phyloP scores from a whole-genome alignment of 2,888 invertebrate genomes.

The Sthenelais limicola region DNA sequence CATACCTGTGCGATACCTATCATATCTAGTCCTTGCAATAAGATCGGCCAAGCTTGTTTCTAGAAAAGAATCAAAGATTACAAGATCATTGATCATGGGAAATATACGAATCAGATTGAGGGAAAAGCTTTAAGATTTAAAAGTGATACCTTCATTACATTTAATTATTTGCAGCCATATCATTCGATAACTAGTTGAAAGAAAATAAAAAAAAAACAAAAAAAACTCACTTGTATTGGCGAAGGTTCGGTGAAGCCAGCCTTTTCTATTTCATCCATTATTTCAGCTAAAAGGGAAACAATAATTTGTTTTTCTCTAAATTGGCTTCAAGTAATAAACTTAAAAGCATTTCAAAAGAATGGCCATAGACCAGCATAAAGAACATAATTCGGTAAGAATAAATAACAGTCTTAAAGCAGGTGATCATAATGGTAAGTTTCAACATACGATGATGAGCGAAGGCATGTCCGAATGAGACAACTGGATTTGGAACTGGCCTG shows the following conservation, averaged over 20 bases:
- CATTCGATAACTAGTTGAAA: background rate
- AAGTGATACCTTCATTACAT: no score
- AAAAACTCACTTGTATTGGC: slow-evolving; percentile 79
- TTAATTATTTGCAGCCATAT: background rate
- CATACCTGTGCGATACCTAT: slow-evolving; percentile 92
- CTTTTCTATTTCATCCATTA: slow-evolving; percentile 84
- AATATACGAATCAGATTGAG: no score
- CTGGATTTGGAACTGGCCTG: slow-evolving; percentile 81
- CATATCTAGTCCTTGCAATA: slow-evolving; percentile 90
- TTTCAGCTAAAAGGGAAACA: slow-evolving; percentile 77
- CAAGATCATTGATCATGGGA: background rate
- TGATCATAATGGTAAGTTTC: background rate
- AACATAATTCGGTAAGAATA: background rate
- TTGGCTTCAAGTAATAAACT: background rate
- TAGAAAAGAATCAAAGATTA: slow-evolving; percentile 78
- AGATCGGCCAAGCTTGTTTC: slow-evolving; percentile 93
- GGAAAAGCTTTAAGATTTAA: no score
- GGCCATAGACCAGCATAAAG: background rate
- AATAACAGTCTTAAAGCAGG: background rate
- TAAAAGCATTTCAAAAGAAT: background rate
- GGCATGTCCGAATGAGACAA: slow-evolving; percentile 86
- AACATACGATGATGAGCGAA: slow-evolving; percentile 80
- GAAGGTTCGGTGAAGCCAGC: slow-evolving; percentile 87
- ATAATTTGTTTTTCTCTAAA: background rate
- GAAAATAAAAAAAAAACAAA: background rate